Evolutionary conservation across 2,888 invertebrate species (phyloP).

Genomic region (Leptura quadrifasciata): DNA sequence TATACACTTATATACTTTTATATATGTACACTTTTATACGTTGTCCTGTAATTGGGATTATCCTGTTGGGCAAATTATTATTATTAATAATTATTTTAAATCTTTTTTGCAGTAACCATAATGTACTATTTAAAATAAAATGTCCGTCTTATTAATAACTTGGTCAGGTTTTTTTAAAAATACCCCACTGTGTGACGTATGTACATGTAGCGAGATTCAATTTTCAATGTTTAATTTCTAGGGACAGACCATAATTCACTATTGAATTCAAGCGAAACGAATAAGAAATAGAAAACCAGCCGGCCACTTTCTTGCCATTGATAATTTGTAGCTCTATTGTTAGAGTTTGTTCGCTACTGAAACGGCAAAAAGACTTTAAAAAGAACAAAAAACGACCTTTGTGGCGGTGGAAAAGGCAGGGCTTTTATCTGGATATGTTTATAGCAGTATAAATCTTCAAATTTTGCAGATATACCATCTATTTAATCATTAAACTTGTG

Average conservation of each 20-base stretch:
- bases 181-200: too few species aligned
- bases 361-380: constrained; percentile 26
- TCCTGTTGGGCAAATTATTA: too few species aligned
- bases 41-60: too few species aligned
- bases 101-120: too few species aligned
- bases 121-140: too few species aligned
- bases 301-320: constrained; percentile 43
- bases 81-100: too few species aligned
- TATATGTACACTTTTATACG: too few species aligned
- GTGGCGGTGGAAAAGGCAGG: constrained; percentile 28
- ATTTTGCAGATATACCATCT: constrained; percentile 33
- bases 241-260: constrained; percentile 41
- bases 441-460: constrained; percentile 36
- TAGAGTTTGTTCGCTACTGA: constrained; percentile 38
- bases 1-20: too few species aligned
- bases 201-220: constrained; percentile 24
- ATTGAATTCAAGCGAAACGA: constrained; percentile 38
- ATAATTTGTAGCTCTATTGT: constrained; percentile 51
- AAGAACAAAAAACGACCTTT: constrained; percentile 27
- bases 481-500: constrained; percentile 32
- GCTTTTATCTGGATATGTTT: constrained; percentile 42
- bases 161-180: too few species aligned
- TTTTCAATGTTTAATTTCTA: constrained; percentile 35
- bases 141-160: too few species aligned
- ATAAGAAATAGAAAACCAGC: constrained; percentile 41